Conservation (phyloP, 2,888 invertebrate species). For the Hyalella azteca region DNA sequence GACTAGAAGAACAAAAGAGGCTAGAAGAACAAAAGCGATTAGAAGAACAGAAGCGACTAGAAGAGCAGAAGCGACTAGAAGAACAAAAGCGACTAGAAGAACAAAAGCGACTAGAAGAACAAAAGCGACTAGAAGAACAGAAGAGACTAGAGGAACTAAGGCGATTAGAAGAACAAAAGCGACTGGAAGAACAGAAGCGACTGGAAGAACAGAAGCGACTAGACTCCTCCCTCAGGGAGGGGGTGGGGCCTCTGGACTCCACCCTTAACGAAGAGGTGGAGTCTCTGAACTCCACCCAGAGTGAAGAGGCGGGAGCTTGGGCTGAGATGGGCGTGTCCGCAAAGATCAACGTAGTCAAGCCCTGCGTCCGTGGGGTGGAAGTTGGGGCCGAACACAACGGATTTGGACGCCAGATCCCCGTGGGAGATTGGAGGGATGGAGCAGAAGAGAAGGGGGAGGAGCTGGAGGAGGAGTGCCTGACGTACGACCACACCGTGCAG, state of each 20-base stretch:
- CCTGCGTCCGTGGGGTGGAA: neutral
- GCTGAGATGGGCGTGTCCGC: no score
- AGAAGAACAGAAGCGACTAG: neutral
- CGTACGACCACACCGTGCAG: slow-evolving; percentile 52
- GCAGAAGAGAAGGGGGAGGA: neutral
- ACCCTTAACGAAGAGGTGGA: neutral
- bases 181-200: slow-evolving; percentile 1
- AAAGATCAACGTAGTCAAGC: neutral
- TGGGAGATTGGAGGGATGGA: neutral
- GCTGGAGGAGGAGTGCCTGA: slow-evolving; percentile 40
- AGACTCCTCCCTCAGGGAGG: neutral
- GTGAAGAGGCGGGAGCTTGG: neutral
- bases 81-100: neutral
- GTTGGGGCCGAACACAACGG: neutral
- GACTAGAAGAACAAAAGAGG: neutral
- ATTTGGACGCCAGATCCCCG: neutral
- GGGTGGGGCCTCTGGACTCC: neutral
- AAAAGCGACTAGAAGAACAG: slow-evolving; percentile 14
- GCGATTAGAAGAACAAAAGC: neutral
- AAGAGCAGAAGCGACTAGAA: neutral
- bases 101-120: slow-evolving; percentile 1
- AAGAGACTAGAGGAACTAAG: neutral
- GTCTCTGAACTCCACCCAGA: no score
- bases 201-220: neutral
- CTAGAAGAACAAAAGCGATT: neutral